phyloP scores from a whole-genome alignment of 2,113 vertebrate species.

The Phalacrocorax pelagicus region DNA sequence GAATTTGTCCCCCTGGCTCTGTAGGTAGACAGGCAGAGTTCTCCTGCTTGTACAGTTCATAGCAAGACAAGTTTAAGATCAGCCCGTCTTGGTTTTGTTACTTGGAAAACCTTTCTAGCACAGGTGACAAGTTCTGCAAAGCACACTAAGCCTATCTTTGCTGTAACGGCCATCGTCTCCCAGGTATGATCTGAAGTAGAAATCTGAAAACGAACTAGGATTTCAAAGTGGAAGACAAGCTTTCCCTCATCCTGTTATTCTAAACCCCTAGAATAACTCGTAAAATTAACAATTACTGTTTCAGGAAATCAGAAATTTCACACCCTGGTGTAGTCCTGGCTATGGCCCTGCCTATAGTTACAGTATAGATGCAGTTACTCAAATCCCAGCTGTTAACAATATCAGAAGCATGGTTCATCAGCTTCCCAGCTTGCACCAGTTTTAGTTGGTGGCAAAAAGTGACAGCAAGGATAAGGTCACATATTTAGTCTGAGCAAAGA shows the following conservation, averaged over 20 bases:
- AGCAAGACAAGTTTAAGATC: neutral
- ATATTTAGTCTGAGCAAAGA: neutral
- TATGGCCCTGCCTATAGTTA: neutral
- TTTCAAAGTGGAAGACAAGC: neutral
- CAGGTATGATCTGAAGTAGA: neutral
- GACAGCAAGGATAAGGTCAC: neutral
- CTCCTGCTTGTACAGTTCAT: neutral
- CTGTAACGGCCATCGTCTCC: neutral
- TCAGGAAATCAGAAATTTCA: neutral
- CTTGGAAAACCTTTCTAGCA: neutral
- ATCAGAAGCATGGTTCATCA: neutral
- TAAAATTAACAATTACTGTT: neutral
- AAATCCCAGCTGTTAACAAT: neutral
- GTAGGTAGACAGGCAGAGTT: neutral
- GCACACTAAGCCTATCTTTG: neutral
- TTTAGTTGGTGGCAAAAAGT: neutral
- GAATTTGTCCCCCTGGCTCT: neutral
- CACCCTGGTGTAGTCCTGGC: neutral
- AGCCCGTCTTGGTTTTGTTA: neutral
- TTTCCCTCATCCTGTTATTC: neutral
- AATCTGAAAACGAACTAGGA: neutral
- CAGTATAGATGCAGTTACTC: neutral
- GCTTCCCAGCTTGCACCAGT: neutral
- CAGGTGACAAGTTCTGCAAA: neutral
- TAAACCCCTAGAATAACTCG: neutral